Evolutionary conservation across 2,797 vertebrate species (phyloP).

Genomic region (Cossypha caffra): DNA sequence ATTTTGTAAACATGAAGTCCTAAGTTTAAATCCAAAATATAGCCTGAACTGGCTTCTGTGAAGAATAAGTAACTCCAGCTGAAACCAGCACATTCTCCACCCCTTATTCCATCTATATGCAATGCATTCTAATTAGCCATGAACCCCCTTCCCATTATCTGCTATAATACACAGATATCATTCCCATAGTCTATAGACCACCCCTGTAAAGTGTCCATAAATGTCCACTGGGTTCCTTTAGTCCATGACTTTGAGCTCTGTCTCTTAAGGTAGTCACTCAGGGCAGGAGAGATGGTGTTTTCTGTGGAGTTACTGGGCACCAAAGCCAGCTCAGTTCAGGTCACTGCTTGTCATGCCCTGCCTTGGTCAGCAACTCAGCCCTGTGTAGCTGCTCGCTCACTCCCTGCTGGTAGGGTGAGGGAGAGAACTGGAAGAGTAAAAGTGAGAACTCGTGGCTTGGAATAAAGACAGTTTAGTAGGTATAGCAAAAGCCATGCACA

Average conservation of each 20-base stretch:
- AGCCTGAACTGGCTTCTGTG: not conserved
- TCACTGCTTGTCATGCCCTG: not conserved
- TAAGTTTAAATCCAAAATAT: not conserved
- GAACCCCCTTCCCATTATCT: not conserved
- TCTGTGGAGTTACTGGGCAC: not conserved
- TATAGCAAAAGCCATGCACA: not conserved
- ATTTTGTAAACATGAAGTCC: not conserved
- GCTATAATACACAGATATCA: not conserved
- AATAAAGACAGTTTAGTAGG: not conserved
- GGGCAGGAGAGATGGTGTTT: not conserved
- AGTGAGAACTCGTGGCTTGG: not conserved
- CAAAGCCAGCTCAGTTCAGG: not conserved
- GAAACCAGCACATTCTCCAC: not conserved
- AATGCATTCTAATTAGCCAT: not conserved
- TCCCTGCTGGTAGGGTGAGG: not conserved
- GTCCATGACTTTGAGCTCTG: not conserved
- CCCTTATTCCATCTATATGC: not conserved
- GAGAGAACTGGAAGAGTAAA: not conserved
- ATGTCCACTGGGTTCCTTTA: not conserved
- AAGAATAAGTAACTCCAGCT: not conserved
- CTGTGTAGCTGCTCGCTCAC: fast-evolving
- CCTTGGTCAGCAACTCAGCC: not conserved
- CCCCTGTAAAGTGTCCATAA: not conserved
- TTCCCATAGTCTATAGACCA: not conserved
- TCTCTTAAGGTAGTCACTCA: not conserved